phyloP scores from a whole-genome alignment of 2,113 vertebrate genomes.

The Sciurus niger region DNA sequence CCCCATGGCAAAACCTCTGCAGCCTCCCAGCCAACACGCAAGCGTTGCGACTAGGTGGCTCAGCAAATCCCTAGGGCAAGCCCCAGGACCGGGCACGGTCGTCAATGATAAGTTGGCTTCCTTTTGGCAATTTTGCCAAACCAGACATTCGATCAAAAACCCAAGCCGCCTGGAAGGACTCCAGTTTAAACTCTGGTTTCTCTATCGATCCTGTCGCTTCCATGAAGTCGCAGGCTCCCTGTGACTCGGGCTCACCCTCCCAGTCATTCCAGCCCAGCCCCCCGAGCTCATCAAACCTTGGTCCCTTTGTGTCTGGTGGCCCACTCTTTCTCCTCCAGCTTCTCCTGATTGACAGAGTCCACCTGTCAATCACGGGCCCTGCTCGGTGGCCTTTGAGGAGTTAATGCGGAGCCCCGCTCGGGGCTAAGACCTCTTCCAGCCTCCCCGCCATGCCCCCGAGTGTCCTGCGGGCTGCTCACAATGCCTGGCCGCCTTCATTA shows the following conservation, averaged over 20 bases:
- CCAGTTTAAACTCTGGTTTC: not conserved
- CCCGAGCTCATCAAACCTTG: conserved; percentile 48
- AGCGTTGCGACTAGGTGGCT: conserved; percentile 24
- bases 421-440: conserved; percentile 80
- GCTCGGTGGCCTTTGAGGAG: conserved; percentile 71
- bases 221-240: not conserved
- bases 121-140: conserved; percentile 45
- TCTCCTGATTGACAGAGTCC: conserved; percentile 77
- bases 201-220: not conserved
- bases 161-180: not conserved
- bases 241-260: not conserved
- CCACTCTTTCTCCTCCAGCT: conserved; percentile 35
- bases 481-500: conserved; percentile 77
- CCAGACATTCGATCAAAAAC: not conserved
- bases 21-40: not conserved
- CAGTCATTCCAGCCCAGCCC: not conserved
- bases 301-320: conserved; percentile 70
- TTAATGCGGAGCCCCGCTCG: conserved; percentile 65
- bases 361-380: conserved; percentile 76
- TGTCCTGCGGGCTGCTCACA: conserved; percentile 71
- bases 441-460: conserved; percentile 61
- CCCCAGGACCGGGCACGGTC: not conserved
- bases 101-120: not conserved
- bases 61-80: not conserved
- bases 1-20: not conserved